Percentiles rank a stretch among this genome's conserved stretches.
phyloP scores from a whole-genome alignment of 2,888 invertebrate genomes.

The Dasypolia templi region DNA sequence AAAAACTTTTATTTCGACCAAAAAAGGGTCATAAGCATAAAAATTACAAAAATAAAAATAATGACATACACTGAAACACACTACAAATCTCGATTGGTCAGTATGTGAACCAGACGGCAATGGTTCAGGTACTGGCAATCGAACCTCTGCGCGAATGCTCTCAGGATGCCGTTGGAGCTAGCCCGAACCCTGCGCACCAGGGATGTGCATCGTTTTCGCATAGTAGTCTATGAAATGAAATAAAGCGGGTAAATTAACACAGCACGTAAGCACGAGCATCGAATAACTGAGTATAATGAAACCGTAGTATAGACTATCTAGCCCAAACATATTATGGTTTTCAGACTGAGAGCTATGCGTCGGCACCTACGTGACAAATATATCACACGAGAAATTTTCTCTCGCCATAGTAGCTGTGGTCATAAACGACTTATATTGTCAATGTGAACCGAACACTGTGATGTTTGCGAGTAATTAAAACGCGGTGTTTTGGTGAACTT shows the following conservation, averaged over 20 bases:
- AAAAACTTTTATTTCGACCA: no score
- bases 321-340: background rate
- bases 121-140: no score
- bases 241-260: background rate
- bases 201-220: no score
- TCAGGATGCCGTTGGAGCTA: no score
- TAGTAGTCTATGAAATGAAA: background rate
- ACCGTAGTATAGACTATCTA: background rate
- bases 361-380: no score
- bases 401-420: background rate
- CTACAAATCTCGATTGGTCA: no score
- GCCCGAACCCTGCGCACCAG: no score
- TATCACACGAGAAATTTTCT: background rate
- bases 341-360: background rate
- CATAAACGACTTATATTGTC: background rate
- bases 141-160: no score
- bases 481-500: slow-evolving; percentile 10
- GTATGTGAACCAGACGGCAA: no score
- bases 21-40: no score
- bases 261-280: background rate
- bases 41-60: no score
- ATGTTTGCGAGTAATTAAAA: slow-evolving; percentile 34
- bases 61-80: no score
- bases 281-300: background rate
- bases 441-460: background rate